These are phyloP conservation scores for Xiphias gladius DNA, from an alignment of 2,113 vertebrate species.

Conservation along the genomic window DNA sequence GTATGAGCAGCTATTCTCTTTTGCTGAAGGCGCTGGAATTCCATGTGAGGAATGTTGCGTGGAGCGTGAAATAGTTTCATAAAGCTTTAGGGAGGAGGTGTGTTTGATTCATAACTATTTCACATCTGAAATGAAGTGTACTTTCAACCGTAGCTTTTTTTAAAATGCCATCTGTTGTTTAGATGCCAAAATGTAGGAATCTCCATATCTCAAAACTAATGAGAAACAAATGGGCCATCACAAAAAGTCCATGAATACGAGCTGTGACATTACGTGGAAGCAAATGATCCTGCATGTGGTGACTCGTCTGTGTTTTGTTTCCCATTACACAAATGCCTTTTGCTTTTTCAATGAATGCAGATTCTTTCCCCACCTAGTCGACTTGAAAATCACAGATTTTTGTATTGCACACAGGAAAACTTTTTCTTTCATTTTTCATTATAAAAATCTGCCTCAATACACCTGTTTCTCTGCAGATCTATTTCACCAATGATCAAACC, in stretches of 20 bases:
- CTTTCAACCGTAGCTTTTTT: constrained; percentile 53
- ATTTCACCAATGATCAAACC: not conserved
- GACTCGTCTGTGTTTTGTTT: constrained; percentile 63
- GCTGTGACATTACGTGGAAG: constrained; percentile 64
- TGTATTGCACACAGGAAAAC: not conserved
- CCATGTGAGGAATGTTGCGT: constrained; percentile 63
- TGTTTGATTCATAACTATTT: constrained; percentile 71
- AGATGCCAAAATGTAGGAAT: constrained; percentile 62
- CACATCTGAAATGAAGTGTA: constrained; percentile 61
- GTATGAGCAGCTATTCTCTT: constrained; percentile 21
- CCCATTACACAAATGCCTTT: constrained; percentile 64
- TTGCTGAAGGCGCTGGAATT: constrained; percentile 33
- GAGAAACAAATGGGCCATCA: constrained; percentile 77
- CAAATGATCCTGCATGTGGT: constrained; percentile 58
- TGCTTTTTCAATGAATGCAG: constrained; percentile 36
- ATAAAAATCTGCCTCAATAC: not conserved
- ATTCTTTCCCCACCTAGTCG: constrained; percentile 36
- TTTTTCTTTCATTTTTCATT: not conserved
- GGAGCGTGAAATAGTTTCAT: constrained; percentile 77
- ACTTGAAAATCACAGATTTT: constrained; percentile 41
- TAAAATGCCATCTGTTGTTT: constrained; percentile 74
- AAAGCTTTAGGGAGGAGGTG: constrained; percentile 71
- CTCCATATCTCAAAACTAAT: constrained; percentile 74
- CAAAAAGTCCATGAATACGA: constrained; percentile 63
- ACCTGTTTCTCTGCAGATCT: not conserved